These are phyloP conservation scores for Acanthurus lineatus DNA, from an alignment of 2,797 vertebrate species.

Conservation along the genomic window DNA sequence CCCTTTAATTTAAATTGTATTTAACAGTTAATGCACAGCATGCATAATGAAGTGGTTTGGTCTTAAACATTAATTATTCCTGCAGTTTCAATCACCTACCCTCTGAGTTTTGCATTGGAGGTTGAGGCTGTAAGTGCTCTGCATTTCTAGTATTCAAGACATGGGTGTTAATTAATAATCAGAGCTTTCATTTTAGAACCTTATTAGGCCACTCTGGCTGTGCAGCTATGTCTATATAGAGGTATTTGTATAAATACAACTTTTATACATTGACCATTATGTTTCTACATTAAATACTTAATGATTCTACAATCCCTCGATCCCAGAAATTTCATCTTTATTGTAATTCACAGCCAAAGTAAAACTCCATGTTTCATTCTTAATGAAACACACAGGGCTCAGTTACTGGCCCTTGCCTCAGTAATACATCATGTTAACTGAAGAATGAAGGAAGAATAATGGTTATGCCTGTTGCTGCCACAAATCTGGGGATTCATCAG, in stretches of 20 bases:
- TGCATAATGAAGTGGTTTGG: background rate
- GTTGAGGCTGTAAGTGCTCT: background rate
- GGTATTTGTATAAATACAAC: background rate
- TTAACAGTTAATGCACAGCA: background rate
- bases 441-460: conserved; percentile 78
- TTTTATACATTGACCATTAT: background rate
- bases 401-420: conserved; percentile 60
- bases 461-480: conserved; percentile 71
- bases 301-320: conserved; percentile 15
- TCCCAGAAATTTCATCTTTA: conserved; percentile 37
- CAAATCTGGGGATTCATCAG: conserved; percentile 72
- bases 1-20: too few species aligned
- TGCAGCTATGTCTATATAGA: background rate
- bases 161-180: background rate
- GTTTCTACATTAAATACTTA: background rate
- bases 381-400: conserved; percentile 69
- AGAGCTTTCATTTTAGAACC: background rate
- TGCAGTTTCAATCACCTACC: background rate
- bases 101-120: background rate
- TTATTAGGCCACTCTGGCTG: background rate
- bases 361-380: conserved; percentile 57
- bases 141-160: background rate
- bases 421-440: conserved; percentile 76
- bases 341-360: conserved; percentile 44
- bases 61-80: background rate